phyloP scores from a whole-genome alignment of 2,113 vertebrate species.

The Pachyramphus minor region DNA sequence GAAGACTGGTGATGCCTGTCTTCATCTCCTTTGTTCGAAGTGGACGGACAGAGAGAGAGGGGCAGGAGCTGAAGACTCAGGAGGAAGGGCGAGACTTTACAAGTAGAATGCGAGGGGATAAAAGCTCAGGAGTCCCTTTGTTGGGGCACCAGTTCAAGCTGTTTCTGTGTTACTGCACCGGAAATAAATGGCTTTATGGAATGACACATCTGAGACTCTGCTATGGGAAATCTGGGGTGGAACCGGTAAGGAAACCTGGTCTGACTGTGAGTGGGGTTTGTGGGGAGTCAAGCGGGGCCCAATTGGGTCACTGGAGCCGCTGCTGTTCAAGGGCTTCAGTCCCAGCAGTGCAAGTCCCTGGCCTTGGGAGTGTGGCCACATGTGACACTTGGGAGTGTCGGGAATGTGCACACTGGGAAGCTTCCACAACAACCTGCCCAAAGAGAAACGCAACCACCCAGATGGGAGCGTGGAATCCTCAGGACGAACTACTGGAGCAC shows the following conservation, averaged over 20 bases:
- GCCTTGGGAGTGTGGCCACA: background rate
- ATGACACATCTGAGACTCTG: background rate
- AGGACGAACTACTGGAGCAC: accelerated
- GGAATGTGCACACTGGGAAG: background rate
- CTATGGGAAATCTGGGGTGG: background rate
- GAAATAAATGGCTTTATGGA: background rate
- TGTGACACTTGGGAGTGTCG: accelerated
- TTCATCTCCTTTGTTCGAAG: background rate
- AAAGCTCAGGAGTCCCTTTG: background rate
- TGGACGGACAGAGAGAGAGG: background rate
- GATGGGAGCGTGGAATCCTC: background rate
- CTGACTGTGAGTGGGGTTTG: background rate
- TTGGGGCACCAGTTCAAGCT: background rate
- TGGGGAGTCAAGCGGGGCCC: background rate
- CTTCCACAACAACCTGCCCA: background rate
- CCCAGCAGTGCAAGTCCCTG: background rate
- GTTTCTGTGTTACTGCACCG: background rate
- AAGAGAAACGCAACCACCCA: accelerated
- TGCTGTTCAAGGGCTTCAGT: background rate
- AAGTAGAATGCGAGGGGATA: background rate
- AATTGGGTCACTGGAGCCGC: background rate
- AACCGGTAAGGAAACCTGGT: background rate
- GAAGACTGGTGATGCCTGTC: background rate
- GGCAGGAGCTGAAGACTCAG: background rate
- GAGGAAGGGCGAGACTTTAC: background rate